Base-by-base conservation (phyloP, 2,888 invertebrate genomes). In the Oscheius sp. region DNA sequence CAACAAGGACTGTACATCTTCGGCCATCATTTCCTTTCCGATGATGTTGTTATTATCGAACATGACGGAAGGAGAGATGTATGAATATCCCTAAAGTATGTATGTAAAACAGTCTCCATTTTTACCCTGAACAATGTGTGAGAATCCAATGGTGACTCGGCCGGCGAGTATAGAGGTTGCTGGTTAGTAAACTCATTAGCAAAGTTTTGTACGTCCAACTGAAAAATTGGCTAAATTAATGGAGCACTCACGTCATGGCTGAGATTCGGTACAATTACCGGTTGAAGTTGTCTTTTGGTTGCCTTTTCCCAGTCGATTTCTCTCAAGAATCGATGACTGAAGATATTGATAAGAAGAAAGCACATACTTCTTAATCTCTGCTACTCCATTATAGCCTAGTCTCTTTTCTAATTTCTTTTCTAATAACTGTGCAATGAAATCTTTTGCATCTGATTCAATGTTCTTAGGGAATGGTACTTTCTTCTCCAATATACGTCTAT, bases 121-220 rank as follows among this genome's bases (percentile, higher is more conserved):
- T 72, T 68, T 41, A 82, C 82, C 54, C 81, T 64, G 68, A 83
- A 83, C 20, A 83, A 70, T 17, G 72, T 75, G 24, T 77, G 72
- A 1, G 79, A 71, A 56, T 80, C 71, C 91, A 47, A 91, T 41
- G 95, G 95, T 65, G 92, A 91, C 71, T 93, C 91, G 20, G 94
- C 93, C 0, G 95, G 95, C 4, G 94, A 94, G 88, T 95, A 95
- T 0, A 93, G 91, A 6, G 94, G 92, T 59, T 91, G 90, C 91
- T 94, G 93, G 82, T 91, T 91, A 0, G 96, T 97, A 88, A 97
- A 97, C 88, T 97, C 96, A 75, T 93, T 93, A 49, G 95, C 93
- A 88, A 97, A 97, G 89, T 97, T 95, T 85, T 93, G 93, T 14
- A 94, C 94, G 88, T 97, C 96, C 72, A 94, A 89, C 87, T 94